These are phyloP conservation scores for Semotilus atromaculatus DNA, from an alignment of 2,797 vertebrate genomes.

Conservation along the genomic window DNA sequence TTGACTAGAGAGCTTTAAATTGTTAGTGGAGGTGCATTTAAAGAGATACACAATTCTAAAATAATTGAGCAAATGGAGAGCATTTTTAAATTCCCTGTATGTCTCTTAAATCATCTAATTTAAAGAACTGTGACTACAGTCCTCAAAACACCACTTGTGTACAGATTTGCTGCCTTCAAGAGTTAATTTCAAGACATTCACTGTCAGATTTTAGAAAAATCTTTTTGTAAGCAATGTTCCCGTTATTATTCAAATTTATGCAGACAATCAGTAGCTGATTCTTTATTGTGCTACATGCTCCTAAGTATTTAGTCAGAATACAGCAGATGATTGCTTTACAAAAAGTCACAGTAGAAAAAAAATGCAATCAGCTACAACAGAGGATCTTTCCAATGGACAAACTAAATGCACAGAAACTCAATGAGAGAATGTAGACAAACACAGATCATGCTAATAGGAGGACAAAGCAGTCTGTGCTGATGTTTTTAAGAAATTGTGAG, in stretches of 20 bases:
- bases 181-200: neutral
- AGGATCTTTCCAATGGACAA: neutral
- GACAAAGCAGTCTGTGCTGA: neutral
- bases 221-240: neutral
- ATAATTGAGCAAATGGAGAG: neutral
- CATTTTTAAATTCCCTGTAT: neutral
- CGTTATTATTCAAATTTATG: slow-evolving; percentile 6
- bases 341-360: slow-evolving; percentile 5
- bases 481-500: neutral
- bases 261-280: neutral
- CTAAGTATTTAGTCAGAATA: neutral
- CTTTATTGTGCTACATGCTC: neutral
- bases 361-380: neutral
- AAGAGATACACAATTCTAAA: neutral
- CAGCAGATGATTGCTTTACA: neutral
- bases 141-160: neutral
- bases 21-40: neutral
- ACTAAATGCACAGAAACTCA: neutral
- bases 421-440: neutral
- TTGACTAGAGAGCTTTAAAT: neutral
- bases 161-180: neutral
- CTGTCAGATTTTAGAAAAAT: neutral
- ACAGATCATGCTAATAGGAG: neutral
- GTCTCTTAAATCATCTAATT: neutral
- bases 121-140: neutral